phyloP scores from a whole-genome alignment of 1,140 invertebrate genomes.

The Venustaconcha ellipsiformis region DNA sequence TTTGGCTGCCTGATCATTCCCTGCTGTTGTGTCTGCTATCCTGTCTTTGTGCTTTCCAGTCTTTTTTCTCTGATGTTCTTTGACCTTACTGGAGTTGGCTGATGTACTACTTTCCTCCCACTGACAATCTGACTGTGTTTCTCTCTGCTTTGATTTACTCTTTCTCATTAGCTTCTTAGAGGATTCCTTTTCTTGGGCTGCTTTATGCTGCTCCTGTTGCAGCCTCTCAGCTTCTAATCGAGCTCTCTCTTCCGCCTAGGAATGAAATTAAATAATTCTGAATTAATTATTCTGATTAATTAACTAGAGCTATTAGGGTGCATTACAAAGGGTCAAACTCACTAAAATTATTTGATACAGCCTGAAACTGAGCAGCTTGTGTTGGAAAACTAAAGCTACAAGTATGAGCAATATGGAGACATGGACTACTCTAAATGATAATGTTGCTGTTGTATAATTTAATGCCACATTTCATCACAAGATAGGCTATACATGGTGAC shows the following conservation, averaged over 20 bases:
- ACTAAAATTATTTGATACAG: neutral
- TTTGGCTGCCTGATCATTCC: constrained; percentile 12
- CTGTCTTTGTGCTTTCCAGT: constrained; percentile 18
- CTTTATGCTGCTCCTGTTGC: constrained; percentile 23
- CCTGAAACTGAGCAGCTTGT: too few relatives aligned
- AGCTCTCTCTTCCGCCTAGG: constrained; percentile 54
- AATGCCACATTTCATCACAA: too few relatives aligned
- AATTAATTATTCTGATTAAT: neutral
- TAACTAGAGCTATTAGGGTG: neutral
- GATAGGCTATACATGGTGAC: too few relatives aligned
- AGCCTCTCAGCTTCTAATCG: constrained; percentile 41
- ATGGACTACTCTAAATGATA: too few relatives aligned
- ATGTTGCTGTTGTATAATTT: too few relatives aligned
- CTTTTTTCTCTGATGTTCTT: constrained; percentile 22
- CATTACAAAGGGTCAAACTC: neutral
- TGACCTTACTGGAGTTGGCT: neutral
- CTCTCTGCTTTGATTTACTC: constrained; percentile 10
- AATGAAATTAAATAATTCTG: neutral
- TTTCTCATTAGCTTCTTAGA: constrained; percentile 23
- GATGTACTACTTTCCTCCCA: too few relatives aligned
- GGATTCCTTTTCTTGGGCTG: constrained; percentile 22
- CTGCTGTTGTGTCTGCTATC: constrained; percentile 4
- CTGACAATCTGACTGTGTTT: constrained; percentile 5
- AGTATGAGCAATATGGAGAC: too few relatives aligned
- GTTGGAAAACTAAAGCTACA: too few relatives aligned